Base-by-base conservation (phyloP, 1,140 invertebrate genomes). In the Penaeus indicus region DNA sequence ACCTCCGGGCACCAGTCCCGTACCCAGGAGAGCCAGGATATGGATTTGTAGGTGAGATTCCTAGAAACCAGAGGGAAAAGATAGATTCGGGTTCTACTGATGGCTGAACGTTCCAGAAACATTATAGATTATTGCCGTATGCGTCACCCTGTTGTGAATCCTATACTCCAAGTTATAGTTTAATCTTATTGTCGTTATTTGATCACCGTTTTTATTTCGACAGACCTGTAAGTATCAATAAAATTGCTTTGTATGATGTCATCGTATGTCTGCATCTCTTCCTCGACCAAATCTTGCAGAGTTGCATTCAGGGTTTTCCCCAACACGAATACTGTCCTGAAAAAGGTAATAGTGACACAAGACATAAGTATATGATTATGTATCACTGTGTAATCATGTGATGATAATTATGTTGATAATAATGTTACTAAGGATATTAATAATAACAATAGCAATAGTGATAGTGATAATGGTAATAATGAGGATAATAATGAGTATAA, bases 171-270 rank as follows among this genome's bases (percentile, higher is more conserved):
- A n/a, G n/a, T n/a, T n/a, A n/a, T n/a, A n/a, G n/a, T n/a, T n/a
- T n/a, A n/a, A n/a, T n/a, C n/a, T n/a, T n/a, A n/a, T n/a, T n/a
- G n/a, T n/a, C n/a, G n/a, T n/a, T n/a, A n/a, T n/a, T n/a, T n/a
- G n/a, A n/a, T n/a, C n/a, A n/a, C n/a, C n/a, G n/a, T n/a, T n/a
- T n/a, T 27, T 27, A 75, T 25, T 75, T 25, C 32, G 13, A 54
- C 47, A 54, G 11, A 54, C 69, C 38, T 19, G 69, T 91, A 91
- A 22, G 85, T 69, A 62, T 91, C 91, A 21, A 86, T 32, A 89
- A 93, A 93, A 64, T 91, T 64, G 16, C 89, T 91, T 86, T 92
- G 92, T 18, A 92, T 79, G 16, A 92, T 91, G 69, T 92, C 92
- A 47, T 82, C 64, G 63, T 90, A 82, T 0, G 32, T 19, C 4